Percentiles rank a stretch among this genome's conserved stretches.
These are phyloP conservation scores for Minunthozetes semirufus DNA, from an alignment of 2,888 invertebrate species.

Conservation along the genomic window DNA sequence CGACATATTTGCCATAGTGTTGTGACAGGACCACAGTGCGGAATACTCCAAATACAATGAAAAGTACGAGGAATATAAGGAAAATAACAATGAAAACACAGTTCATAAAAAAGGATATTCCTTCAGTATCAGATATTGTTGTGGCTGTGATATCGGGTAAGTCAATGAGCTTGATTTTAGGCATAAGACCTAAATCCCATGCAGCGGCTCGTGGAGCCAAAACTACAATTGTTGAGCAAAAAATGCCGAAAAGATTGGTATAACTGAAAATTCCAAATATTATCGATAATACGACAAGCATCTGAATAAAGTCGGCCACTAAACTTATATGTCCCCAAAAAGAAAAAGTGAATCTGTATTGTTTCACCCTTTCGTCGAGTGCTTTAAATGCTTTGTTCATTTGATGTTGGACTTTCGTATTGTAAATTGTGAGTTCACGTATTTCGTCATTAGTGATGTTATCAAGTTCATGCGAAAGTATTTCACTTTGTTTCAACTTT, in stretches of 20 bases:
- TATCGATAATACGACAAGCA: not conserved
- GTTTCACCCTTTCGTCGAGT: not conserved
- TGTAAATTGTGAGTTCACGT: not conserved
- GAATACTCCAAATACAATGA: not conserved
- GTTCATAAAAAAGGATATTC: not conserved
- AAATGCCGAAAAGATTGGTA: not conserved
- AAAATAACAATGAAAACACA: not conserved
- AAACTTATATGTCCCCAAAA: not conserved
- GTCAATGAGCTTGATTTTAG: not conserved
- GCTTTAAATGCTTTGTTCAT: not conserved
- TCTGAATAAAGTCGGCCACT: not conserved
- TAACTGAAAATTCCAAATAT: conserved; percentile 1
- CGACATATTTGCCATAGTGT: not conserved
- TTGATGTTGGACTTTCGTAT: not conserved
- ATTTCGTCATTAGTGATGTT: not conserved
- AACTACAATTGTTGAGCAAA: not conserved
- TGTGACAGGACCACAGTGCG: not conserved
- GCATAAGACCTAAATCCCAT: not conserved
- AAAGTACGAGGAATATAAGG: not conserved
- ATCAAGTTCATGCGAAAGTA: not conserved
- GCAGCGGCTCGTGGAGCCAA: not conserved
- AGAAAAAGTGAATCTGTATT: not conserved
- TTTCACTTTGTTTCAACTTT: not conserved
- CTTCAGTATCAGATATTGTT: not conserved
- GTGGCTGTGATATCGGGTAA: not conserved